Evolutionary conservation across 2,888 invertebrate genomes (phyloP).

Genomic region (Octodonta nipae): DNA sequence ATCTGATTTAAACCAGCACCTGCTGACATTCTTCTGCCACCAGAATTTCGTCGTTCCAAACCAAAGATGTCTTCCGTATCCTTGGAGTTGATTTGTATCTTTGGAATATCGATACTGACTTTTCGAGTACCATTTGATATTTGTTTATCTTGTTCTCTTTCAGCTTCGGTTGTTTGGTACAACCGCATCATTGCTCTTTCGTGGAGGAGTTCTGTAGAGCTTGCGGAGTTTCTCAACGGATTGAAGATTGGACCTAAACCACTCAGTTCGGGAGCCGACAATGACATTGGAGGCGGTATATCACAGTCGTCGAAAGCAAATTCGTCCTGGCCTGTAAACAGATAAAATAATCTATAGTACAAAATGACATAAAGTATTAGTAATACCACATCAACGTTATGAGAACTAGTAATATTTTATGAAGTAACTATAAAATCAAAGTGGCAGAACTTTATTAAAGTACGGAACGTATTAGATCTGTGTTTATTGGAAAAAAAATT

Average conservation of each 20-base stretch:
- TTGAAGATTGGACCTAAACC: constrained; percentile 43
- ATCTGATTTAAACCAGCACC: constrained; percentile 33
- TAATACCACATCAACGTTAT: too few relatives aligned
- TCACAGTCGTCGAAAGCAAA: constrained; percentile 53
- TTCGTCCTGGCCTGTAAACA: constrained; percentile 19
- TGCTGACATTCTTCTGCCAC: constrained; percentile 40
- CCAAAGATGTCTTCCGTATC: constrained; percentile 37
- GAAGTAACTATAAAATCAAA: too few relatives aligned
- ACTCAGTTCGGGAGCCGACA: constrained; percentile 69
- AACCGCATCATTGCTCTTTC: constrained; percentile 72
- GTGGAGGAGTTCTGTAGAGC: constrained; percentile 70
- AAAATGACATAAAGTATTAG: too few relatives aligned
- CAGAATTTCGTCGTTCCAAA: constrained; percentile 37
- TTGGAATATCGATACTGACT: constrained; percentile 25
- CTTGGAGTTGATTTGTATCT: constrained; percentile 41
- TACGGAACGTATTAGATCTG: too few relatives aligned
- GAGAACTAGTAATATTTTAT: too few relatives aligned
- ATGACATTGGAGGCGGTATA: constrained; percentile 65
- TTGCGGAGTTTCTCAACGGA: constrained; percentile 56
- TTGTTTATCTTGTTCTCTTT: constrained; percentile 35
- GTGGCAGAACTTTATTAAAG: too few relatives aligned
- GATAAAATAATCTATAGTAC: too few relatives aligned
- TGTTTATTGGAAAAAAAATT: too few relatives aligned
- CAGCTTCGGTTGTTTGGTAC: constrained; percentile 56
- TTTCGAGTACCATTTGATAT: constrained; percentile 15